Evolutionary conservation across 2,113 vertebrate genomes (phyloP).

Genomic region (Pagrus major): DNA sequence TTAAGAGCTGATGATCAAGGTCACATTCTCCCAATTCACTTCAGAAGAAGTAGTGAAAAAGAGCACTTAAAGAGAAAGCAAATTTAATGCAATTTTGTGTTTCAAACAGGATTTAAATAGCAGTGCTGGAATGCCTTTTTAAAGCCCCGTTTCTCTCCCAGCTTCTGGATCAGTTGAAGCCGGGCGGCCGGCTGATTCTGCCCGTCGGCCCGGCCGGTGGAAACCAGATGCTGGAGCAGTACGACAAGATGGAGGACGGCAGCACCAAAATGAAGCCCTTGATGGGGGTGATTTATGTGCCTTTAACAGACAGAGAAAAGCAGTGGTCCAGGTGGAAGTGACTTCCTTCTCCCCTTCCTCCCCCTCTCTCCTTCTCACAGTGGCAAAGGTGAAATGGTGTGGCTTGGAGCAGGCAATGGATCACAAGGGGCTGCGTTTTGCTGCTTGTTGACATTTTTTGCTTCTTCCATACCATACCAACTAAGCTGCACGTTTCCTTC

Average conservation of each 20-base stretch:
- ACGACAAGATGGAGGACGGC: constrained; percentile 98
- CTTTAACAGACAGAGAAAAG: constrained; percentile 99
- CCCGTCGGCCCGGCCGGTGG: constrained; percentile 97
- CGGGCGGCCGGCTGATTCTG: constrained; percentile 96
- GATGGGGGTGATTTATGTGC: constrained; percentile 99
- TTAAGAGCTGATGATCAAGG: background rate
- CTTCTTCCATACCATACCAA: constrained; percentile 87
- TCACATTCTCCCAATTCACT: constrained; percentile 2
- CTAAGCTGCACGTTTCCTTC: constrained; percentile 78
- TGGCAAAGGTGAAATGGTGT: constrained; percentile 96
- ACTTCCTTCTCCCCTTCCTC: constrained; percentile 93
- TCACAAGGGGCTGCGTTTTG: constrained; percentile 86
- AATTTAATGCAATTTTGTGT: background rate
- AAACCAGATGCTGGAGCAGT: constrained; percentile 99
- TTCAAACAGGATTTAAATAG: background rate
- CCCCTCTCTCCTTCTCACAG: constrained; percentile 86
- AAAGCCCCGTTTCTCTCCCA: constrained; percentile 67
- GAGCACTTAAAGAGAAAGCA: background rate
- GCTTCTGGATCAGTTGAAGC: constrained; percentile 99
- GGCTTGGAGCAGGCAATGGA: constrained; percentile 89
- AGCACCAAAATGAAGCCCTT: constrained; percentile 98
- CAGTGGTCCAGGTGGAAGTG: constrained; percentile 99
- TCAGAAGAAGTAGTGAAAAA: background rate
- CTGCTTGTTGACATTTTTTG: constrained; percentile 88
- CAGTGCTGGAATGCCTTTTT: background rate